Evolutionary conservation across 30 jellyfish, hydroid and myxozoan genomes (phyloP).

Genomic region (Haliclystus octoradiatus): DNA sequence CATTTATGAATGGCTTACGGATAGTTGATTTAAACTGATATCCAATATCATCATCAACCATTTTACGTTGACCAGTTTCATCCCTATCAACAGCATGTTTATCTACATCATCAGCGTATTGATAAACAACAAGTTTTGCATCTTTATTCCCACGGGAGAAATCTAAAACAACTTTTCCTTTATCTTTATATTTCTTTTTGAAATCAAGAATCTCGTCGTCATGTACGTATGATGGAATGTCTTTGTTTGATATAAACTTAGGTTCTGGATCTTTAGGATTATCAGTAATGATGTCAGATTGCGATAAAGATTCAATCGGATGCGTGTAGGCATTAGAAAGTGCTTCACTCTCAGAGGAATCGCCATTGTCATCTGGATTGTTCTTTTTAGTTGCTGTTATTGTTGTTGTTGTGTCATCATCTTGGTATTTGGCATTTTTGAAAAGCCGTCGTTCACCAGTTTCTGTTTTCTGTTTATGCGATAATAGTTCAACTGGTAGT

Average conservation of each 20-base stretch:
- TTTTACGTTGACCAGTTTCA: conserved; percentile 10
- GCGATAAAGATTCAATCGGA: no score
- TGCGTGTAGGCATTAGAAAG: neutral
- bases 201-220: conserved; percentile 80
- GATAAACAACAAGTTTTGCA: conserved; percentile 81
- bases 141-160: conserved; percentile 78
- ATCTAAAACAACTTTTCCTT: conserved; percentile 82
- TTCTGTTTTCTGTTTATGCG: neutral
- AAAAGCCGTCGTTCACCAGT: neutral
- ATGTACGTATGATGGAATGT: conserved; percentile 9
- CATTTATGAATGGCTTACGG: no score
- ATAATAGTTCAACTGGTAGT: neutral
- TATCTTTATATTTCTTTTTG: conserved; percentile 44
- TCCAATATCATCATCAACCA: neutral
- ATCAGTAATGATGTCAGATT: no score
- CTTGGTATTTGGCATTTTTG: neutral
- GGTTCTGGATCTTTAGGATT: neutral
- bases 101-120: conserved; percentile 15
- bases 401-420: neutral
- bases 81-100: conserved; percentile 1
- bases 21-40: neutral
- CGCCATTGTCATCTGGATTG: neutral
- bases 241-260: neutral
- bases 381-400: neutral
- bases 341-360: neutral